phyloP scores from a whole-genome alignment of 2,888 invertebrate species.

The Neocrepidodera transversa region DNA sequence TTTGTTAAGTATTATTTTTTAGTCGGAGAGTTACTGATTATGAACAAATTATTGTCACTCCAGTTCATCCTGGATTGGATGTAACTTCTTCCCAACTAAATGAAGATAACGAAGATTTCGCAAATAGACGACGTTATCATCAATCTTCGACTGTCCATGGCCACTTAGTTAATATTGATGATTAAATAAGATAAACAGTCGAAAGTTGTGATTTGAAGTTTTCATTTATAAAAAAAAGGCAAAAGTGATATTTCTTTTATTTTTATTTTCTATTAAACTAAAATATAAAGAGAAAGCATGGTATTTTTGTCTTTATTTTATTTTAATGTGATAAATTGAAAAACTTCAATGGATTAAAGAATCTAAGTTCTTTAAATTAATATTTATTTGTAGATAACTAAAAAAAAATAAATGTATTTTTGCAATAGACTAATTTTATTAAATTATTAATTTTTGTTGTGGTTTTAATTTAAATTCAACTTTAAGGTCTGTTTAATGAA shows the following conservation, averaged over 20 bases:
- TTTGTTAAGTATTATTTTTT: slow-evolving; percentile 45
- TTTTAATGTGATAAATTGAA: background rate
- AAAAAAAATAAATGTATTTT: slow-evolving; percentile 34
- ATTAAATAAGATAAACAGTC: slow-evolving; percentile 41
- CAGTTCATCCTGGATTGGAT: slow-evolving; percentile 79
- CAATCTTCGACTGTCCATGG: slow-evolving; percentile 84
- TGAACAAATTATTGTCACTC: slow-evolving; percentile 86
- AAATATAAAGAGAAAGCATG: too few species aligned
- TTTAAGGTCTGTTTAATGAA: too few species aligned
- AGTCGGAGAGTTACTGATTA: slow-evolving; percentile 82
- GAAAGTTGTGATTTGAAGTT: slow-evolving; percentile 9
- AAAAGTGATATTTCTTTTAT: too few species aligned
- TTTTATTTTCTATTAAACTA: too few species aligned
- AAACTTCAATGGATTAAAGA: slow-evolving; percentile 11
- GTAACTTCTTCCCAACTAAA: slow-evolving; percentile 87
- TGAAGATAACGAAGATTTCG: slow-evolving; percentile 95
- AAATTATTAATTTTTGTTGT: slow-evolving; percentile 30
- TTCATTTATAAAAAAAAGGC: background rate
- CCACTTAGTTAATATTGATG: slow-evolving; percentile 68
- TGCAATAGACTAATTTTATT: slow-evolving; percentile 36
- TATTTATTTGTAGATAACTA: slow-evolving; percentile 26
- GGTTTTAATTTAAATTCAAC: slow-evolving; percentile 8
- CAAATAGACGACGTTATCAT: slow-evolving; percentile 90
- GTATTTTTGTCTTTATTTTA: background rate
- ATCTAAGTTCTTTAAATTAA: background rate